Evolutionary conservation across 1,140 invertebrate genomes (phyloP).

Genomic region (Orchesella cincta): DNA sequence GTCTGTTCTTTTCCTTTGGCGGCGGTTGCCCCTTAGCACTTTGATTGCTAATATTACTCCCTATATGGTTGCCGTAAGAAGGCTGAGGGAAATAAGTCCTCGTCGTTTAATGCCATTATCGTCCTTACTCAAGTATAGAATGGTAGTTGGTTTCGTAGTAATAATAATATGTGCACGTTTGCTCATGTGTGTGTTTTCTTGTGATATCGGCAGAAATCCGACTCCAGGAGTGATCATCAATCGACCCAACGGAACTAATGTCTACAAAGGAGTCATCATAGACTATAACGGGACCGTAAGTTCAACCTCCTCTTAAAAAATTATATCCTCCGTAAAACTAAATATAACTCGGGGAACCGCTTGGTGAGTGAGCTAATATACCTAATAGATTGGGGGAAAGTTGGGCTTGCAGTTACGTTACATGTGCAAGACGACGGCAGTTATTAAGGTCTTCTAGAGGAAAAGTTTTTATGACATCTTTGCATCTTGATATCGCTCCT

Average conservation of each 20-base stretch:
- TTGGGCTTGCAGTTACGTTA: no score
- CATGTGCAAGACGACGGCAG: no score
- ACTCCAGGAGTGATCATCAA: slow-evolving; percentile 64
- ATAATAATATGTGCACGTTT: background rate
- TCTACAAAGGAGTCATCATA: slow-evolving; percentile 63
- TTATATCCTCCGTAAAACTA: no score
- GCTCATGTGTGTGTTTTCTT: slow-evolving; percentile 39
- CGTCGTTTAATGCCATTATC: no score
- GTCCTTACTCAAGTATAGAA: background rate
- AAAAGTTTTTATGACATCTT: no score
- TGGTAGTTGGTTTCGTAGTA: background rate
- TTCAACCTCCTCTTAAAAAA: background rate
- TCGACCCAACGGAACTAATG: slow-evolving; percentile 63
- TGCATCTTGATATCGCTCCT: no score
- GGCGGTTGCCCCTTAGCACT: background rate
- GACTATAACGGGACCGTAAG: slow-evolving; percentile 63
- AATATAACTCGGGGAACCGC: no score
- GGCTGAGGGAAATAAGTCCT: no score
- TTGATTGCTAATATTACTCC: background rate
- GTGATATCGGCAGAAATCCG: slow-evolving; percentile 61
- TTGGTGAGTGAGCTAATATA: no score
- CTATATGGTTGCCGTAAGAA: no score
- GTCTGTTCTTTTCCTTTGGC: background rate
- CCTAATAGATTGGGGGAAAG: no score
- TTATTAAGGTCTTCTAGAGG: no score